Evolutionary conservation across 2,797 vertebrate genomes (phyloP), one percentile per base, ranked within the genome.

Genomic region (Neomorphus geoffroyi): DNA sequence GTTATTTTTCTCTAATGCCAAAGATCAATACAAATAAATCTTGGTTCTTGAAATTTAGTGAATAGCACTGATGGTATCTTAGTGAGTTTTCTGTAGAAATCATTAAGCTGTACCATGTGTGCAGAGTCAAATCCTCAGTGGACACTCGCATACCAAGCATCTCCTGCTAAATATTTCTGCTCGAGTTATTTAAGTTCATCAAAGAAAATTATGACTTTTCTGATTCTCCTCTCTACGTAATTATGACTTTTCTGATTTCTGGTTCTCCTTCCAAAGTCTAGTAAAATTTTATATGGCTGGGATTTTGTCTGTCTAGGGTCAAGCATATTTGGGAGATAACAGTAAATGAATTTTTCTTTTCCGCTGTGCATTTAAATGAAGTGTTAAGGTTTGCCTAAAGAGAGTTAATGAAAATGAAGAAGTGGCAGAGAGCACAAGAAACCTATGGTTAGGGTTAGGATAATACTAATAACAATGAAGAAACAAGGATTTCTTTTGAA

Each of bases 1-100:
- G 30, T 22, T 64, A 3, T 83, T 61, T 81, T 50, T 62, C 78
- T 23, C 70, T 72, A 69, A 71, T 73, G 60, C 3, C 30, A n/a
- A 21, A 86, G 57, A 89, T 91, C 62, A 92, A 61, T 88, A 97
- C 54, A 51, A 93, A 58, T 86, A 86, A 71, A 58, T 85, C 87
- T 30, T 71, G 27, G 10, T 27, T 54, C 64, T 57, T 50, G 32
- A 93, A 56, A 19, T 88, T 73, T 75, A 71, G 24, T 35, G 56
- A 86, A 53, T 16, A 61, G 17, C 10, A 37, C 3, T 80, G 51
- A 51, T 65, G 53, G 18, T 66, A 80, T 62, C 50, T 60, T 90
- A 82, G 87, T 41, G 41, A 10, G 9, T 56, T 87, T 84, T 88
- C 37, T 90, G 66, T 23, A 48, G 41, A 72, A 69, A 87, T 61